Percentiles rank a stretch among this genome's conserved stretches.
Evolutionary conservation across 2,888 invertebrate genomes (phyloP).

Genomic region (Leucophora obtusa): DNA sequence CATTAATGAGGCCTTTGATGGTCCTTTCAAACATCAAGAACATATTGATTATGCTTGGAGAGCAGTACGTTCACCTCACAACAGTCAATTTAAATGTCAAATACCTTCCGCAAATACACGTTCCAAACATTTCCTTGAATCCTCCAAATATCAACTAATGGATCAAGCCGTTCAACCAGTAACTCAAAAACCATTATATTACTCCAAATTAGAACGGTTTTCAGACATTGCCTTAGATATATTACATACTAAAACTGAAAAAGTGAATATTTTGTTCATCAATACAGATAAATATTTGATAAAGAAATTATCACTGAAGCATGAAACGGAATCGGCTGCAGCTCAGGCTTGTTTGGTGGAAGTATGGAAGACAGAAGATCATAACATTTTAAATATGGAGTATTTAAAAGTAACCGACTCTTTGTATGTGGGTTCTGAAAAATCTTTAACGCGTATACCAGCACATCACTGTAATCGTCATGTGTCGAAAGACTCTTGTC

Average conservation of each 20-base stretch:
- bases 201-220: slow-evolving; percentile 85
- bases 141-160: slow-evolving; percentile 91
- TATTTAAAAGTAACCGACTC: slow-evolving; percentile 90
- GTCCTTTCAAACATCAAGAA: slow-evolving; percentile 91
- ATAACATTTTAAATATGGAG: slow-evolving; percentile 83
- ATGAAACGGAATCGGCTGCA: slow-evolving; percentile 48
- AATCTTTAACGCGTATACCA: slow-evolving; percentile 85
- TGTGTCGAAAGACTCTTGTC: slow-evolving; percentile 84
- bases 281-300: slow-evolving; percentile 87
- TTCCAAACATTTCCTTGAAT: slow-evolving; percentile 80
- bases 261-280: slow-evolving; percentile 88
- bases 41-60: slow-evolving; percentile 89
- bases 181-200: slow-evolving; percentile 84
- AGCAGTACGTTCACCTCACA: slow-evolving; percentile 81
- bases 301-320: slow-evolving; percentile 87
- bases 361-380: slow-evolving; percentile 83
- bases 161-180: slow-evolving; percentile 90
- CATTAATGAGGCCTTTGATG: slow-evolving; percentile 89
- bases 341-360: slow-evolving; percentile 92
- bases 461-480: slow-evolving; percentile 89
- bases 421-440: slow-evolving; percentile 87
- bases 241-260: slow-evolving; percentile 84
- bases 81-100: slow-evolving; percentile 83
- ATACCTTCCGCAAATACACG: slow-evolving; percentile 71
- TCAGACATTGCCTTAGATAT: slow-evolving; percentile 89